A percentile compares a stretch with the other conserved stretches of the same genome.
phyloP scores from a whole-genome alignment of 2,113 vertebrate species.

The Eulacestoma nigropectus region DNA sequence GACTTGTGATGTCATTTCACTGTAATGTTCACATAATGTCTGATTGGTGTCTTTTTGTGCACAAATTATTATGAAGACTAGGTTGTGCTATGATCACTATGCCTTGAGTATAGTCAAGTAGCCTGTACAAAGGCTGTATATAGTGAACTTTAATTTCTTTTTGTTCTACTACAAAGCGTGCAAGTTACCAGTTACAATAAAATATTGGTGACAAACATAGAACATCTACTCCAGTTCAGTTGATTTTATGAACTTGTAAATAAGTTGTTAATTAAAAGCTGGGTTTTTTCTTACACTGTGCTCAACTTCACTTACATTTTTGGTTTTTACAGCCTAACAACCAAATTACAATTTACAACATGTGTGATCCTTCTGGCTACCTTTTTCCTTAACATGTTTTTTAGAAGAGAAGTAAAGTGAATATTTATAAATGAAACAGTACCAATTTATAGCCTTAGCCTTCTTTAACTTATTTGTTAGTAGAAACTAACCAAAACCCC shows the following conservation, averaged over 20 bases:
- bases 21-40: slow-evolving; percentile 80
- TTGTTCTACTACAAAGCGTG: slow-evolving; percentile 77
- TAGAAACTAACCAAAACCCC: neutral
- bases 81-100: slow-evolving; percentile 74
- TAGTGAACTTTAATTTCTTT: slow-evolving; percentile 74
- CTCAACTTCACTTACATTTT: neutral
- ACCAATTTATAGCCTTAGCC: slow-evolving; percentile 51
- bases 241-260: slow-evolving; percentile 58
- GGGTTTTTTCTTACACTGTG: slow-evolving; percentile 37
- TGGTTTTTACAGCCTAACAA: slow-evolving; percentile 20
- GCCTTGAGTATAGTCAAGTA: slow-evolving; percentile 79
- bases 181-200: slow-evolving; percentile 89
- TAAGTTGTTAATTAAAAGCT: slow-evolving; percentile 27
- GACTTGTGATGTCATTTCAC: slow-evolving; percentile 86
- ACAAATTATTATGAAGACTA: slow-evolving; percentile 76
- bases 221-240: slow-evolving; percentile 45
- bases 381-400: slow-evolving; percentile 30
- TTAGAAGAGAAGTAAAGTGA: slow-evolving; percentile 11
- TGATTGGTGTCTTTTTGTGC: slow-evolving; percentile 76
- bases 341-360: slow-evolving; percentile 11
- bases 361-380: neutral
- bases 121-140: slow-evolving; percentile 76
- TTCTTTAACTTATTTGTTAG: slow-evolving; percentile 40
- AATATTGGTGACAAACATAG: slow-evolving; percentile 78
- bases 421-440: slow-evolving; percentile 43